Percentiles rank a stretch among this genome's conserved stretches.
These are phyloP conservation scores for Caranx melampygus DNA, from an alignment of 2,113 vertebrate genomes.

Conservation along the genomic window DNA sequence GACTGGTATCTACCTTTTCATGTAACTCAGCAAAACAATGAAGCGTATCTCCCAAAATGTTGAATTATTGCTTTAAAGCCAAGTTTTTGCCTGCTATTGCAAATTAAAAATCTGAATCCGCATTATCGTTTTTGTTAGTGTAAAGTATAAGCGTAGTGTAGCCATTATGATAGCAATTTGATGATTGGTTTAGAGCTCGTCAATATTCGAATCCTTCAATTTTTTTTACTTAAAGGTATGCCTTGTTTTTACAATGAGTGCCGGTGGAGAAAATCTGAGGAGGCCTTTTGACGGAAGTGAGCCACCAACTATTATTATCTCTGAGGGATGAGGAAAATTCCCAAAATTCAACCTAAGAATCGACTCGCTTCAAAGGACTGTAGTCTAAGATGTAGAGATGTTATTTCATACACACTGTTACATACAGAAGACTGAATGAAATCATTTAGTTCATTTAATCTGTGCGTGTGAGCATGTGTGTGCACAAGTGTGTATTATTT, in stretches of 20 bases:
- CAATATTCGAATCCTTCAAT: conserved; percentile 6
- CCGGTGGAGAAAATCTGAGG: conserved; percentile 21
- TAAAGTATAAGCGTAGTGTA: conserved; percentile 17
- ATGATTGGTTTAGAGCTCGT: conserved; percentile 19
- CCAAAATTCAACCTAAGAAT: conserved; percentile 22
- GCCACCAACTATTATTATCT: conserved; percentile 1
- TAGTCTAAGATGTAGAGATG: conserved; percentile 10
- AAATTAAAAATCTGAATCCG: conserved; percentile 32
- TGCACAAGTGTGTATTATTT: conserved; percentile 44
- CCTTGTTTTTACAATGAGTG: conserved; percentile 43
- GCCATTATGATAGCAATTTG: conserved; percentile 20
- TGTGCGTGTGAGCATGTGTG: conserved; percentile 39
- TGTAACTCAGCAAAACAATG: conserved; percentile 8
- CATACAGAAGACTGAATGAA: conserved; percentile 51
- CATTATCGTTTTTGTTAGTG: conserved; percentile 19
- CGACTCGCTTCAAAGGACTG: conserved; percentile 3
- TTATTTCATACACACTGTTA: conserved; percentile 26
- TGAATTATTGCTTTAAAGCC: neutral
- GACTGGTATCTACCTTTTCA: neutral
- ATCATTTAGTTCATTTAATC: conserved; percentile 45
- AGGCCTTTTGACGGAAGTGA: conserved; percentile 19
- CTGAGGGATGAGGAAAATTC: conserved; percentile 2
- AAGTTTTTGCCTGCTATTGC: conserved; percentile 9
- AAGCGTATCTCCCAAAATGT: conserved; percentile 6
- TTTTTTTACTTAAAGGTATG: conserved; percentile 39